Percentiles rank a stretch among this genome's conserved stretches.
phyloP scores from a whole-genome alignment of 2,113 vertebrate species.

The Xiphias gladius region DNA sequence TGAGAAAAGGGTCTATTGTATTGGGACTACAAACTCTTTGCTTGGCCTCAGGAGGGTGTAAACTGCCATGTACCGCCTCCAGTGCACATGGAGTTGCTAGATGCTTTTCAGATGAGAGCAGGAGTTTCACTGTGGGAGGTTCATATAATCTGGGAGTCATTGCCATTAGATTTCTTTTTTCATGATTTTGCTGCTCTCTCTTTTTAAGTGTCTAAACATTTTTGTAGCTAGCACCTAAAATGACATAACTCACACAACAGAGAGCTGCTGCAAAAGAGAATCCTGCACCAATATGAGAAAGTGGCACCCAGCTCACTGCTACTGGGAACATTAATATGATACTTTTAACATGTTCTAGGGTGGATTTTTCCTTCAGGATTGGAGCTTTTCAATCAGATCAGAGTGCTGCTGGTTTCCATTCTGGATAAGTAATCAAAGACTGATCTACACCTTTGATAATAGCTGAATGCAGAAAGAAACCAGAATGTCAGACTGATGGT shows the following conservation, averaged over 20 bases:
- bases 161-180: neutral
- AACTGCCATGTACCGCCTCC: neutral
- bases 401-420: neutral
- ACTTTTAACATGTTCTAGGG: slow-evolving; percentile 7
- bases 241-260: slow-evolving; percentile 9
- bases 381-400: neutral
- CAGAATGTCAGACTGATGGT: slow-evolving; percentile 20
- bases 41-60: neutral
- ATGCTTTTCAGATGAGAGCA: neutral
- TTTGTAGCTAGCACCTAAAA: neutral
- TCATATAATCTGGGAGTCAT: neutral
- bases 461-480: slow-evolving; percentile 8
- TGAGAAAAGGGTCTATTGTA: neutral
- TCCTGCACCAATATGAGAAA: slow-evolving; percentile 4
- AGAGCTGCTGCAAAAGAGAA: neutral
- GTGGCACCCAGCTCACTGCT: neutral
- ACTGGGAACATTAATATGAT: neutral
- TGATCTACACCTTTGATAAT: neutral
- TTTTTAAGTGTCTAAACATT: neutral
- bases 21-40: neutral
- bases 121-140: neutral
- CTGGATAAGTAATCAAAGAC: neutral
- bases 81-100: neutral
- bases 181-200: neutral
- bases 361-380: neutral